A percentile compares a stretch with the other conserved stretches of the same genome.
Evolutionary conservation across 53 echinoderm and acorn worm genomes (phyloP).

Genomic region (Henricia sp.): DNA sequence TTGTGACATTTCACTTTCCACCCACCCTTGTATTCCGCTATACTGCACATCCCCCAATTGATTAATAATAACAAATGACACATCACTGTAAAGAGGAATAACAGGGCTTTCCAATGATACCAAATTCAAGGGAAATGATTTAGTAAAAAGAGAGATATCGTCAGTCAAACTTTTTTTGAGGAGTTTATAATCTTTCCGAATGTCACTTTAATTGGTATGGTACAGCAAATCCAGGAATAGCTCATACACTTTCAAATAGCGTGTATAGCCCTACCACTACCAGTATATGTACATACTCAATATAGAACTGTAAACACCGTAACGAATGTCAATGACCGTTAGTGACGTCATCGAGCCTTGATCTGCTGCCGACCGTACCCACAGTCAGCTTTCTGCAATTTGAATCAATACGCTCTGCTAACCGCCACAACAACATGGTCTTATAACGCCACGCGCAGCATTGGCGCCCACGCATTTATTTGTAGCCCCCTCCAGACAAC

Average conservation of each 20-base stretch:
- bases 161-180: too few species aligned
- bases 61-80: too few species aligned
- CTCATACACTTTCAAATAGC: background rate
- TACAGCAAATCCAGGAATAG: background rate
- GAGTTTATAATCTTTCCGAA: too few species aligned
- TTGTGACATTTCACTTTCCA: too few species aligned
- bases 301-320: background rate
- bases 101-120: too few species aligned
- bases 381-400: background rate
- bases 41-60: too few species aligned
- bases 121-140: too few species aligned
- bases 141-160: too few species aligned
- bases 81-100: too few species aligned
- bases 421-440: background rate
- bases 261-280: background rate
- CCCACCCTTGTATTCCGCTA: too few species aligned
- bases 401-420: slow-evolving; percentile 26
- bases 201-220: background rate
- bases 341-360: background rate
- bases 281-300: background rate
- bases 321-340: slow-evolving; percentile 4
- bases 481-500: background rate
- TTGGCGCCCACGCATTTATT: too few species aligned
- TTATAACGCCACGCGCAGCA: background rate
- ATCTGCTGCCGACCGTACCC: background rate